Conservation (phyloP, 2,797 vertebrate species). For the Delichon dasypus region DNA sequence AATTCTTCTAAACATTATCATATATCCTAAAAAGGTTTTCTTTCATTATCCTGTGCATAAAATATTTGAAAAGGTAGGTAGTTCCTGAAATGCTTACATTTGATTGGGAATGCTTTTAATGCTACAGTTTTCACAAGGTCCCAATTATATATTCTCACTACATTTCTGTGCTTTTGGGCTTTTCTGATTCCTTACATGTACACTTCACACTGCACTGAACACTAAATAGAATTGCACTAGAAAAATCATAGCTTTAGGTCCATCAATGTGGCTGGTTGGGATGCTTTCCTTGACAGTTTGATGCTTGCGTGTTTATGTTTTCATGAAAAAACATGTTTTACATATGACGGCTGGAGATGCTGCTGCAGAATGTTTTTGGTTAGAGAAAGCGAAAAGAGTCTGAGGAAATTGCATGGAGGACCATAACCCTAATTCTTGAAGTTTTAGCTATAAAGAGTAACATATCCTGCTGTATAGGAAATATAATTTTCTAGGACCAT, state of each 20-base stretch:
- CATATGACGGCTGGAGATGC: neutral
- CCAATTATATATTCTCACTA: neutral
- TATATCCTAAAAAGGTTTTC: neutral
- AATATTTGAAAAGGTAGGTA: neutral
- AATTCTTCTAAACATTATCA: neutral
- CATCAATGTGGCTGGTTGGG: neutral
- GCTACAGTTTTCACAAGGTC: neutral
- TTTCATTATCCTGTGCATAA: neutral
- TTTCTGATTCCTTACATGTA: neutral
- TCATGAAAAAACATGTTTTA: neutral
- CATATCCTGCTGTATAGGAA: neutral
- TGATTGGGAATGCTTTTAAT: constrained; percentile 5
- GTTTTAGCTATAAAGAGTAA: neutral
- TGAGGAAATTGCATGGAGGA: neutral
- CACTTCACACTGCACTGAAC: neutral
- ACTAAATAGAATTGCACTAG: neutral
- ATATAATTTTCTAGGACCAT: neutral
- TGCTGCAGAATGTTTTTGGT: neutral
- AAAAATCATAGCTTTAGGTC: constrained; percentile 12
- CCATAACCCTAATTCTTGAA: neutral
- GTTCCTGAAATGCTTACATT: neutral
- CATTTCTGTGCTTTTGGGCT: constrained; percentile 14
- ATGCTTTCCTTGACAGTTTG: neutral
- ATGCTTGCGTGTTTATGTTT: neutral
- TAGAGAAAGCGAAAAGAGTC: neutral